Percentiles rank a stretch among this genome's conserved stretches.
Conservation (phyloP, 2,888 invertebrate genomes). For the Sarcophaga rosellei region DNA sequence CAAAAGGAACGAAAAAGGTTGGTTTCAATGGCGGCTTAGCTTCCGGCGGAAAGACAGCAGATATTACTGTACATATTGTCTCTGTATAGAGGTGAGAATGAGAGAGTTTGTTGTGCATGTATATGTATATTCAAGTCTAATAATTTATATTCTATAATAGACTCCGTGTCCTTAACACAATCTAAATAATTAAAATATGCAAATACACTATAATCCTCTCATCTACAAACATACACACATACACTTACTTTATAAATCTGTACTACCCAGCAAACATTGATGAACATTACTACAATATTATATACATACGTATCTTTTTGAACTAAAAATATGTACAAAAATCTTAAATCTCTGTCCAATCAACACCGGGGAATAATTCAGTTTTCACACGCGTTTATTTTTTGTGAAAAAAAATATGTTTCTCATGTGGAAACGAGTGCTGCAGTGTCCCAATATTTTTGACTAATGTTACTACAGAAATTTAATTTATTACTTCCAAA, state of each 20-base stretch:
- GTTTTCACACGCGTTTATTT: too few relatives aligned
- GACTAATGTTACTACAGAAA: too few relatives aligned
- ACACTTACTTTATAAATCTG: neutral
- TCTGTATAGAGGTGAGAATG: neutral
- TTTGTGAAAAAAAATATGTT: too few relatives aligned
- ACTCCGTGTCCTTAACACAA: conserved; percentile 69
- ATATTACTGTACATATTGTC: conserved; percentile 44
- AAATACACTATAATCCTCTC: conserved; percentile 77
- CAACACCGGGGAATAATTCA: too few relatives aligned
- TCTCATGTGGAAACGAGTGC: too few relatives aligned
- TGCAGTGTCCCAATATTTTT: too few relatives aligned
- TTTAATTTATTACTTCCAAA: too few relatives aligned
- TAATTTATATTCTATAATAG: conserved; percentile 45
- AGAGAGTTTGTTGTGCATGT: neutral
- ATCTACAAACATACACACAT: conserved; percentile 46
- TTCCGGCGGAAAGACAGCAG: conserved; percentile 60
- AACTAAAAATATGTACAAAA: too few relatives aligned
- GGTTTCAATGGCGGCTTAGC: conserved; percentile 52
- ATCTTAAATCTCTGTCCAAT: too few relatives aligned
- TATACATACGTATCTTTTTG: too few relatives aligned
- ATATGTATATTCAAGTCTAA: conserved; percentile 30
- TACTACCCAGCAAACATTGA: neutral
- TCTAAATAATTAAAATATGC: conserved; percentile 81
- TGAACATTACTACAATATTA: too few relatives aligned
- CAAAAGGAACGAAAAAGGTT: conserved; percentile 31